Evolutionary conservation across 2,797 vertebrate genomes (phyloP).

Genomic region (Rhynchotus rufescens): DNA sequence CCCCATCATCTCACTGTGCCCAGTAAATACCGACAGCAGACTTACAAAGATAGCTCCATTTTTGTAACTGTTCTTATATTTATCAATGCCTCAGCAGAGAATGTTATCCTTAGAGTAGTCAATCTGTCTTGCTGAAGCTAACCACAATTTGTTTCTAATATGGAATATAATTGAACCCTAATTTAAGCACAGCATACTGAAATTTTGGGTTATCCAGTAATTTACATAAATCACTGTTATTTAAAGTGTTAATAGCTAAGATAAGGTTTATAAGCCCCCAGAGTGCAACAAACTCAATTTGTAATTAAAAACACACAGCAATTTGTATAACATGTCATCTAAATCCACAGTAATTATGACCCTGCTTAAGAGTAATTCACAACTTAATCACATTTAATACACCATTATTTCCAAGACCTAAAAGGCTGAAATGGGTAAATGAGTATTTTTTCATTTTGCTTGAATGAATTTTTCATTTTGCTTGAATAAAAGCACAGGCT

Average conservation of each 20-base stretch:
- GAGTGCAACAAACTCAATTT: slow-evolving; percentile 62
- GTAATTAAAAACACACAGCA: slow-evolving; percentile 62
- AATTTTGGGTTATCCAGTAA: slow-evolving; percentile 37
- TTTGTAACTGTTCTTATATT: neutral
- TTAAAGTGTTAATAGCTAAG: slow-evolving; percentile 61
- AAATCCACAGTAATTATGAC: slow-evolving; percentile 64
- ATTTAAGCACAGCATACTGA: neutral
- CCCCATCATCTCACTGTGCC: neutral
- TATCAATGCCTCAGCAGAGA: neutral
- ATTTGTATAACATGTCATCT: slow-evolving; percentile 58
- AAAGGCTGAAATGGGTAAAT: neutral
- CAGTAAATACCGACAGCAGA: neutral
- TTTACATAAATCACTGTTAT: slow-evolving; percentile 58
- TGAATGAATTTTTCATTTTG: slow-evolving; percentile 15
- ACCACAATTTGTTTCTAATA: neutral
- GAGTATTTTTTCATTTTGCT: neutral
- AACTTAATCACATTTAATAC: slow-evolving; percentile 64
- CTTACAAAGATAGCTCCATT: neutral
- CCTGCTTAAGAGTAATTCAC: slow-evolving; percentile 62
- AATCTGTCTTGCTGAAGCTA: neutral
- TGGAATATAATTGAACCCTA: neutral
- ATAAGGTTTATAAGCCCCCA: slow-evolving; percentile 67
- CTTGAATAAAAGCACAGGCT: slow-evolving; percentile 5
- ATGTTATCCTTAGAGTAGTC: neutral
- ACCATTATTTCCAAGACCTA: neutral